Conservation (phyloP, 2,113 vertebrate species). For the Paedocypris sp. region DNA sequence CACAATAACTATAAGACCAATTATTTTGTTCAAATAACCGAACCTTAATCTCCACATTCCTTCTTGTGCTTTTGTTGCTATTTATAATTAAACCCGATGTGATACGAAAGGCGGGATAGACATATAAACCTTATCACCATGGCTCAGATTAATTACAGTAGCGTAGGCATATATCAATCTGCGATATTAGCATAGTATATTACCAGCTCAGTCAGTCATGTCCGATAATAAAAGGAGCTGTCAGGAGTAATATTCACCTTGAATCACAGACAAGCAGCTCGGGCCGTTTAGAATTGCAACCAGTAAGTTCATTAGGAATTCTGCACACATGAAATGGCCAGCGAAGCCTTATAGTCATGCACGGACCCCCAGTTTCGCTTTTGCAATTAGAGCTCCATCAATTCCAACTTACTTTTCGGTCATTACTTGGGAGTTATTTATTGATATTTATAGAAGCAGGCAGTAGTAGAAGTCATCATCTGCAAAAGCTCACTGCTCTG, state of each 20-base stretch:
- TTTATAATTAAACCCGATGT: too few relatives aligned
- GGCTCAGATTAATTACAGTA: background rate
- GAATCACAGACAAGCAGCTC: background rate
- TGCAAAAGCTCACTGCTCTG: background rate
- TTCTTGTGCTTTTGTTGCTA: too few relatives aligned
- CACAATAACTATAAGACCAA: too few relatives aligned
- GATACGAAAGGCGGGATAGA: too few relatives aligned
- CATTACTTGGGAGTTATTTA: slow-evolving; percentile 24
- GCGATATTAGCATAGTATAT: background rate
- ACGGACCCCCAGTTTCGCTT: slow-evolving; percentile 11
- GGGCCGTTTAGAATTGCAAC: background rate
- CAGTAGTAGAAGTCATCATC: background rate
- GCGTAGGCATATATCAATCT: background rate
- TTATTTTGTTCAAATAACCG: too few relatives aligned
- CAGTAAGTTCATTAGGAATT: background rate
- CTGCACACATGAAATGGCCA: background rate
- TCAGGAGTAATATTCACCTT: slow-evolving; percentile 22
- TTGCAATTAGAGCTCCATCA: slow-evolving; percentile 28
- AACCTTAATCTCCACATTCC: too few relatives aligned
- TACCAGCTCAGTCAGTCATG: background rate
- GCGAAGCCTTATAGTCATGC: slow-evolving; percentile 3
- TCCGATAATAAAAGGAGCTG: slow-evolving; percentile 14
- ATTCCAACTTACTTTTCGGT: slow-evolving; percentile 1
- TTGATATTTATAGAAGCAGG: slow-evolving; percentile 17
- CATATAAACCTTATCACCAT: background rate